phyloP scores from a whole-genome alignment of 1,140 invertebrate species.

The Saccostrea glomerata region DNA sequence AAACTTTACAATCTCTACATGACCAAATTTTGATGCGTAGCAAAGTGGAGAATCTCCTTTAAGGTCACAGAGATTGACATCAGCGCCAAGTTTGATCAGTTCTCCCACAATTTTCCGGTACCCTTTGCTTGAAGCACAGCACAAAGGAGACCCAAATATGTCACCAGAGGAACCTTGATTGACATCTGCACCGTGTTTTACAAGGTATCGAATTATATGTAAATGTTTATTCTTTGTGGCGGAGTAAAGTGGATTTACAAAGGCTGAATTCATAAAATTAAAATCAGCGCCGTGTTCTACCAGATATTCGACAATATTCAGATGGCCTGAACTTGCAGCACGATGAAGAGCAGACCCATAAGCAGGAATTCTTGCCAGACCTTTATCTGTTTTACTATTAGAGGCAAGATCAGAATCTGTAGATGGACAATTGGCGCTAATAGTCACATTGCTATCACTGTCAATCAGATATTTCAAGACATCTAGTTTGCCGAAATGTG shows the following conservation, averaged over 20 bases:
- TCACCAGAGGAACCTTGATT: not conserved
- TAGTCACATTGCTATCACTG: not conserved
- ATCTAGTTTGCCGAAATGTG: too few relatives aligned
- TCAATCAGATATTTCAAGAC: too few relatives aligned
- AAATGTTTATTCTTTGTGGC: too few relatives aligned
- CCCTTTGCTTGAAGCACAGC: not conserved
- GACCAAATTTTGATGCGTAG: not conserved
- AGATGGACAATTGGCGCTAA: not conserved
- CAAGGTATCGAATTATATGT: too few relatives aligned
- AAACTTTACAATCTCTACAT: not conserved
- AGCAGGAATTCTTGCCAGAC: not conserved
- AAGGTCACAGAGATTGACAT: not conserved
- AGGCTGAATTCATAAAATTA: too few relatives aligned
- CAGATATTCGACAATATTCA: too few relatives aligned
- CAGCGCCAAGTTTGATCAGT: not conserved
- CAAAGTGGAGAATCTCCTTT: not conserved
- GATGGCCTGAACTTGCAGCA: too few relatives aligned
- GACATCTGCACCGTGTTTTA: too few relatives aligned
- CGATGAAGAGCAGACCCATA: too few relatives aligned
- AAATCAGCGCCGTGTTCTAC: too few relatives aligned
- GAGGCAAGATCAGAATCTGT: not conserved
- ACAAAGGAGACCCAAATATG: not conserved
- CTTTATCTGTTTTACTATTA: not conserved
- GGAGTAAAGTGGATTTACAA: too few relatives aligned
- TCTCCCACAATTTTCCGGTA: not conserved